Percentiles rank a stretch among this genome's conserved stretches.
phyloP scores from a whole-genome alignment of 2,888 invertebrate species.

The Carcina quercana region DNA sequence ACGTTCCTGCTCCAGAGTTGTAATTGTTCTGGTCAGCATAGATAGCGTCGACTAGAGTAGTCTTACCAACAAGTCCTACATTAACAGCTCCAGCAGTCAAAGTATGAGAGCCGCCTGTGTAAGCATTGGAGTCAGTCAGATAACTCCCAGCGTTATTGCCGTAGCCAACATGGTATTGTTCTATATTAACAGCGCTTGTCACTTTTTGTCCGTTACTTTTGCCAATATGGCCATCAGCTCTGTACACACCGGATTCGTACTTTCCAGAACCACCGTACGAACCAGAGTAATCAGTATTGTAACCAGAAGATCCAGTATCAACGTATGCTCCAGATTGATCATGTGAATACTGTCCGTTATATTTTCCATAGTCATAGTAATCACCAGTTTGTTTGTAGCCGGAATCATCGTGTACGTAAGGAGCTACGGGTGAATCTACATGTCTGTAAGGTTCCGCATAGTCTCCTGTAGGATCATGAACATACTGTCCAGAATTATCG shows the following conservation, averaged over 20 bases:
- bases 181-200: conserved; percentile 17
- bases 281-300: conserved; percentile 34
- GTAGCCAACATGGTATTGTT: conserved; percentile 33
- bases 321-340: conserved; percentile 42
- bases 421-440: conserved; percentile 42
- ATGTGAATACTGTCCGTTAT: conserved; percentile 35
- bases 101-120: conserved; percentile 52
- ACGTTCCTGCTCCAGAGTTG: conserved; percentile 21
- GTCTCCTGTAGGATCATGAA: conserved; percentile 64
- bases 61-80: conserved; percentile 65
- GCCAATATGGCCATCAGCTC: conserved; percentile 42
- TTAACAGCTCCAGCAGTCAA: conserved; percentile 64
- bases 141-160: conserved; percentile 47
- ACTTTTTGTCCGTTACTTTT: conserved; percentile 23
- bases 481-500: conserved; percentile 57
- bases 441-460: conserved; percentile 59
- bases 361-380: conserved; percentile 37
- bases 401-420: conserved; percentile 46
- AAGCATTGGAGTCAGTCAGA: conserved; percentile 41
- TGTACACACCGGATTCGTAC: conserved; percentile 44
- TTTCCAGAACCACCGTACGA: conserved; percentile 42
- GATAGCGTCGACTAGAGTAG: conserved; percentile 54
- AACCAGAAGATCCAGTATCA: conserved; percentile 23
- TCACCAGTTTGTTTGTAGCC: conserved; percentile 41
- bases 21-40: conserved; percentile 39